These are phyloP conservation scores for Lagocephalus sceleratus DNA, from an alignment of 2,797 vertebrate genomes.

Conservation along the genomic window DNA sequence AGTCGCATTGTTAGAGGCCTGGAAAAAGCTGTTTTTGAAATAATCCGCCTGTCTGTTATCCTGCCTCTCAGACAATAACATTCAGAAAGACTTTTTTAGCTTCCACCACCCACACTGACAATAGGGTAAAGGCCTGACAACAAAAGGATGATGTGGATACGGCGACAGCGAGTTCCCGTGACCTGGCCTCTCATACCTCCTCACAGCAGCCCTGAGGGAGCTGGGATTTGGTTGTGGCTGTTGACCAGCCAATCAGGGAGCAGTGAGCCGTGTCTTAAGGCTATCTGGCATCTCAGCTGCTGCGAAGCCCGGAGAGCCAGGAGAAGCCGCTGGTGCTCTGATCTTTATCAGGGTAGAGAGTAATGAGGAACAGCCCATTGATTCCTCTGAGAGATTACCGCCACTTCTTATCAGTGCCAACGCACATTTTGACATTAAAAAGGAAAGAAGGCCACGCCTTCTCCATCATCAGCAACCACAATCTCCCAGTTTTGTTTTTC, in stretches of 20 bases:
- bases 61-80: constrained; percentile 71
- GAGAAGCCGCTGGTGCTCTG: constrained; percentile 55
- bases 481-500: constrained; percentile 35
- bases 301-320: constrained; percentile 52
- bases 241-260: constrained; percentile 68
- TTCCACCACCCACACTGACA: constrained; percentile 61
- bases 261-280: constrained; percentile 63
- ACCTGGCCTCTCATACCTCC: constrained; percentile 57
- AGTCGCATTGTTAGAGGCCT: constrained; percentile 63
- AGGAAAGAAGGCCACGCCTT: constrained; percentile 49
- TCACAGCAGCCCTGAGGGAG: constrained; percentile 37
- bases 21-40: constrained; percentile 65
- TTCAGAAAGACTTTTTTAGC: constrained; percentile 56
- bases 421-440: constrained; percentile 68
- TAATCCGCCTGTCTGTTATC: constrained; percentile 69
- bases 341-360: constrained; percentile 69
- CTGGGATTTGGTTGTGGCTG: constrained; percentile 60
- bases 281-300: constrained; percentile 66
- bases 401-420: constrained; percentile 62
- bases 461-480: constrained; percentile 19
- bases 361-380: constrained; percentile 66
- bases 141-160: constrained; percentile 60
- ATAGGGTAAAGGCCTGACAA: constrained; percentile 55
- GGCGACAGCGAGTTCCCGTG: constrained; percentile 50
- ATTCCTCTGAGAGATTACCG: constrained; percentile 69